phyloP scores from a whole-genome alignment of 2,797 vertebrate genomes.

The Lutra lutra region DNA sequence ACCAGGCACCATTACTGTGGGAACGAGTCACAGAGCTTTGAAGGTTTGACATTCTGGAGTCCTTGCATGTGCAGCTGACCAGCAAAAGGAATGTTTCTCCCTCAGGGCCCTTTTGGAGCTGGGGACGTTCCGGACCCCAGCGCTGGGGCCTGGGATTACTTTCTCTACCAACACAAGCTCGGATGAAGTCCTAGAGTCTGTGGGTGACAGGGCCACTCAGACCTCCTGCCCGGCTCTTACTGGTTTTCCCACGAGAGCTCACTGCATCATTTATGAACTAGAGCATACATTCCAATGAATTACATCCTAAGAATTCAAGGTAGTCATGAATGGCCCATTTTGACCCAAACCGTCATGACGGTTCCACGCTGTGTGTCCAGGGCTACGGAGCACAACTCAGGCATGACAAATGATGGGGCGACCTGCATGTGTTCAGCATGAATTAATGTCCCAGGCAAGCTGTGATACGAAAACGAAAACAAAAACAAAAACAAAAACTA shows the following conservation, averaged over 20 bases:
- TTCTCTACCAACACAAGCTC: not conserved
- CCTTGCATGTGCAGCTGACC: not conserved
- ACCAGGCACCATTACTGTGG: not conserved
- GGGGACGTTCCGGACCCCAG: not conserved
- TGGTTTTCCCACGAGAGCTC: not conserved
- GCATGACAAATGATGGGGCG: not conserved
- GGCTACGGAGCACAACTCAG: rapidly evolving
- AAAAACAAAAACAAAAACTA: not conserved
- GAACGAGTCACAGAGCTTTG: not conserved
- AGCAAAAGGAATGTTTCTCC: not conserved
- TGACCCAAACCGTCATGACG: rapidly evolving
- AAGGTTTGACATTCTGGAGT: not conserved
- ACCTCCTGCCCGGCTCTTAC: not conserved
- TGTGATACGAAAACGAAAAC: too few species aligned
- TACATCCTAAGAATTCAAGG: not conserved
- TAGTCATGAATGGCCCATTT: not conserved
- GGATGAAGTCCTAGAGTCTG: not conserved
- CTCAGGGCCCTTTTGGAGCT: not conserved
- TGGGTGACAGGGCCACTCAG: not conserved
- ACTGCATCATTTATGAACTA: rapidly evolving
- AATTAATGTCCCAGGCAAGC: not conserved
- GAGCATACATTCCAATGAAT: not conserved
- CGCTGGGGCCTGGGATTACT: too few species aligned
- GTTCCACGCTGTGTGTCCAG: not conserved
- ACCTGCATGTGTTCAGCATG: not conserved